Conservation (phyloP, 2,113 vertebrate species). For the Hyla sarda region DNA sequence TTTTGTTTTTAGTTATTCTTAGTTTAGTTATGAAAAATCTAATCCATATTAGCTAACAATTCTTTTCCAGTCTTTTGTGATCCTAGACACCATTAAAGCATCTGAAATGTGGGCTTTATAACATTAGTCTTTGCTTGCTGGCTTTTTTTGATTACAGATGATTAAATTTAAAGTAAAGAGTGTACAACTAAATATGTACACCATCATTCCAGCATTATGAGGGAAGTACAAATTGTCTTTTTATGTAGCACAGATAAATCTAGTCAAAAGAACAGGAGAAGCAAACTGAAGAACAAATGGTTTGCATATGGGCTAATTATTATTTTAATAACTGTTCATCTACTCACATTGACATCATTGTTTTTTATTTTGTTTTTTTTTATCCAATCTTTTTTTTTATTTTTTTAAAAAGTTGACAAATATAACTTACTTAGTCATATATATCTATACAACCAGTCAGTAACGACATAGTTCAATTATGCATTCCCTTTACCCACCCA, state of each 20-base stretch:
- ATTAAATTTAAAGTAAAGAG: slow-evolving; percentile 4
- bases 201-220: background rate
- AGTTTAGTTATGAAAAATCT: no score
- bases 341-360: background rate
- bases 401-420: no score
- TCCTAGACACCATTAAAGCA: background rate
- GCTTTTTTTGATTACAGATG: slow-evolving; percentile 13
- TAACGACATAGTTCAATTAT: no score
- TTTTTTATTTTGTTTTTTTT: no score
- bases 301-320: background rate
- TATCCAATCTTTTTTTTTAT: no score
- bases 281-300: background rate
- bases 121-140: slow-evolving; percentile 2
- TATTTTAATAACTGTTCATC: background rate
- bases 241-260: background rate
- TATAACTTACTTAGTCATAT: no score
- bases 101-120: slow-evolving; percentile 4
- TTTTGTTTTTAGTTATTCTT: no score
- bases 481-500: no score
- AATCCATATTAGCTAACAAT: no score
- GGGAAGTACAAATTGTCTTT: background rate
- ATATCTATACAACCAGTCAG: no score
- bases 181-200: background rate
- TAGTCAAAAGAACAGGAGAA: background rate
- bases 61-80: background rate